Percentiles rank a stretch among this genome's conserved stretches.
Conservation (phyloP, 2,797 vertebrate species). For the Mionectes olivaceus region DNA sequence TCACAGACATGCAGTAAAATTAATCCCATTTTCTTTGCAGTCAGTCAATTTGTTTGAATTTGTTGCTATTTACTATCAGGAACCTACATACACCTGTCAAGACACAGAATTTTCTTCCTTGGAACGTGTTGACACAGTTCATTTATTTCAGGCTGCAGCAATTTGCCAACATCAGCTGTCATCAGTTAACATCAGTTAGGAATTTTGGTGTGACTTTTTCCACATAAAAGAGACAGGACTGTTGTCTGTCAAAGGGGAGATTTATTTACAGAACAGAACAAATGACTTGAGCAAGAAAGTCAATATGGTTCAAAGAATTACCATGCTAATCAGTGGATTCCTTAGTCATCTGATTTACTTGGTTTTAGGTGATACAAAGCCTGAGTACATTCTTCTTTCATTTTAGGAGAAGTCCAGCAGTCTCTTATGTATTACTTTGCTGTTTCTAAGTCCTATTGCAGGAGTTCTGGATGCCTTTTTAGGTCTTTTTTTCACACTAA, state of each 20-base stretch:
- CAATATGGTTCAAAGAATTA: background rate
- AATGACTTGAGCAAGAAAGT: background rate
- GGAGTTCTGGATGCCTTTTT: background rate
- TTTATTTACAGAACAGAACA: background rate
- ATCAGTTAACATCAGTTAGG: background rate
- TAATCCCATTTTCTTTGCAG: background rate
- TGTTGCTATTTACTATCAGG: background rate
- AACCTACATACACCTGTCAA: background rate
- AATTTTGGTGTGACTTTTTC: background rate
- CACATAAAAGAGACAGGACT: background rate
- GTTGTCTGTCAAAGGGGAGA: background rate
- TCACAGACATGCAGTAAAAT: background rate
- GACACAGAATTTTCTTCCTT: background rate
- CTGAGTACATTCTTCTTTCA: background rate
- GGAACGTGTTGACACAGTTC: background rate
- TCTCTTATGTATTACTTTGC: background rate
- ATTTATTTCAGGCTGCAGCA: conserved; percentile 7
- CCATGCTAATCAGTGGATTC: background rate
- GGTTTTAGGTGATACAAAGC: background rate
- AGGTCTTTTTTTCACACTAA: background rate
- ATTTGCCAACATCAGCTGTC: background rate
- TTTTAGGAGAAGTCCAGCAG: background rate
- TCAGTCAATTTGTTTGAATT: background rate
- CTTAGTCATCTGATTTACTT: background rate
- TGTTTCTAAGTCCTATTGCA: background rate